Percentiles rank a stretch among this genome's conserved stretches.
Conservation (phyloP, 2,888 invertebrate genomes). For the Catocala fraxini region DNA sequence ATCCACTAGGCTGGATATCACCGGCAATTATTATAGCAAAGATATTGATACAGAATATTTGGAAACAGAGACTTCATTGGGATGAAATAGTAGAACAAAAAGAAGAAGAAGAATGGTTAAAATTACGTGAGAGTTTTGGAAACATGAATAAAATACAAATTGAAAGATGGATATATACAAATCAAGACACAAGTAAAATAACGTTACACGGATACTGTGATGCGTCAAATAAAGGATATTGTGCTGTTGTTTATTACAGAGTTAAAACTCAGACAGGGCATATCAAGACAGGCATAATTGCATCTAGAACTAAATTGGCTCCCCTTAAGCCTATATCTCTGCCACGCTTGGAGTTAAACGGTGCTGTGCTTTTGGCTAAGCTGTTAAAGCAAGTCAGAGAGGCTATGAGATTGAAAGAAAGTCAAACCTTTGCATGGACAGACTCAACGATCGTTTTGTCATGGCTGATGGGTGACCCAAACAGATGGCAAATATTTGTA, state of each 20-base stretch:
- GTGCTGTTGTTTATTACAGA: background rate
- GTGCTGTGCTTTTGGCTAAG: slow-evolving; percentile 4
- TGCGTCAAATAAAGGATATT: slow-evolving; percentile 14
- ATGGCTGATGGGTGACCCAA: slow-evolving; percentile 42
- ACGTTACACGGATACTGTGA: slow-evolving; percentile 16
- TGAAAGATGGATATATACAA: slow-evolving; percentile 14
- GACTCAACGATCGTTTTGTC: slow-evolving; percentile 47
- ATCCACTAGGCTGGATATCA: slow-evolving; percentile 36
- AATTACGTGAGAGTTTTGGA: slow-evolving; percentile 17
- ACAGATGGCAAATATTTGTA: slow-evolving; percentile 28
- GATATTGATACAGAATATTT: slow-evolving; percentile 10
- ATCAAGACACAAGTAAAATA: background rate
- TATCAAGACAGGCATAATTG: background rate
- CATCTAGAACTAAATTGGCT: slow-evolving; percentile 11
- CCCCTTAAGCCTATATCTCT: slow-evolving; percentile 11
- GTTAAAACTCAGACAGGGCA: background rate
- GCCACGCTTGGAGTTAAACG: slow-evolving; percentile 18
- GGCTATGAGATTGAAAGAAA: slow-evolving; percentile 14
- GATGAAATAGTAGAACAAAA: slow-evolving; percentile 20
- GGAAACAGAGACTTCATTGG: slow-evolving; percentile 28
- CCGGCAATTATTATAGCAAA: slow-evolving; percentile 14
- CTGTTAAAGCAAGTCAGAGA: slow-evolving; percentile 4
- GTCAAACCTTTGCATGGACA: slow-evolving; percentile 28
- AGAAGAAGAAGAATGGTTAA: slow-evolving; percentile 25
- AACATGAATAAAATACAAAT: slow-evolving; percentile 18